A percentile compares a stretch with the other conserved stretches of the same genome.
phyloP scores from a whole-genome alignment of 1,140 invertebrate species.

The Zophobas atratus region DNA sequence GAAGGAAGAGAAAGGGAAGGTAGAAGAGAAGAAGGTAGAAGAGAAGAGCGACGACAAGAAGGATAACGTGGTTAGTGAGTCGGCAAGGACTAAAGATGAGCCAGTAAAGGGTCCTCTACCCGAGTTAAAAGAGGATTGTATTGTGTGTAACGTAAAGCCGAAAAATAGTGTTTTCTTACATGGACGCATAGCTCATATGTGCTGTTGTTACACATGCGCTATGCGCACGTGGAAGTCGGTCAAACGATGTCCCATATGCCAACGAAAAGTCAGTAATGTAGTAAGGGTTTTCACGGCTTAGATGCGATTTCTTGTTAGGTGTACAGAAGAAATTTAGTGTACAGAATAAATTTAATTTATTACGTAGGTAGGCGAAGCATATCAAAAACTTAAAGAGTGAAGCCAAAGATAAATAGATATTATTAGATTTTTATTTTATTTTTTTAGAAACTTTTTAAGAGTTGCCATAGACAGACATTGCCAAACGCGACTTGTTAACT shows the following conservation, averaged over 20 bases:
- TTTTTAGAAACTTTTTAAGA: background rate
- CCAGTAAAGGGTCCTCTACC: conserved; percentile 16
- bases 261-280: conserved; percentile 77
- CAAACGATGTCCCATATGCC: conserved; percentile 78
- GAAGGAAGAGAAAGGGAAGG: conserved; percentile 13
- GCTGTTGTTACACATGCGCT: conserved; percentile 79
- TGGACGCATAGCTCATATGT: conserved; percentile 75
- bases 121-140: conserved; percentile 69
- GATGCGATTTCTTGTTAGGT: conserved; percentile 48
- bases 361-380: conserved; percentile 38
- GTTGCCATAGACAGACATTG: too few species aligned
- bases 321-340: conserved; percentile 60
- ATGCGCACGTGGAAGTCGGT: conserved; percentile 74
- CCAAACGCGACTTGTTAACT: conserved; percentile 14
- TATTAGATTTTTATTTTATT: conserved; percentile 2
- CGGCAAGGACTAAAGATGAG: conserved; percentile 20
- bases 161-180: conserved; percentile 79
- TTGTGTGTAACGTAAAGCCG: conserved; percentile 73
- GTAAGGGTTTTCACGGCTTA: conserved; percentile 70
- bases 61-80: conserved; percentile 15
- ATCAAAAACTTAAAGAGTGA: conserved; percentile 43
- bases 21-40: background rate
- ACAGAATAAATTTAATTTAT: conserved; percentile 58
- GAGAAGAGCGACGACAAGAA: background rate
- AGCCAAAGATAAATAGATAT: conserved; percentile 27